Percentiles rank a stretch among this genome's conserved stretches.
These are phyloP conservation scores for Temnothorax nylanderi DNA, from an alignment of 1,140 invertebrate species.

Conservation along the genomic window DNA sequence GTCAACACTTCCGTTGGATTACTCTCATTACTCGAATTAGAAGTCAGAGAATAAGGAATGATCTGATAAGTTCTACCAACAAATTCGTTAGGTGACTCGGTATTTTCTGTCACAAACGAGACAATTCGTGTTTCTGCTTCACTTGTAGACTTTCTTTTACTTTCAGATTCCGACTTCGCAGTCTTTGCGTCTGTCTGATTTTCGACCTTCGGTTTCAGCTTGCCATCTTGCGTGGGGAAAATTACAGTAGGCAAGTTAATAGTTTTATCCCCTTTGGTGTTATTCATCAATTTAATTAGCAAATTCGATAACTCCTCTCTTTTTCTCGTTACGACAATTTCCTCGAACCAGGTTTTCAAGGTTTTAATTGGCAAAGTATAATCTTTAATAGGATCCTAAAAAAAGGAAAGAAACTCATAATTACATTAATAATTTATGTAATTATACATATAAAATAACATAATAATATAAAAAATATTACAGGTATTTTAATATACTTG, in stretches of 20 bases:
- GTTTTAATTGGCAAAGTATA: conserved; percentile 91
- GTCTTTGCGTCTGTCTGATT: conserved; percentile 64
- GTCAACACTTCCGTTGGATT: conserved; percentile 70
- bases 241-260: conserved; percentile 82
- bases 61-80: conserved; percentile 70
- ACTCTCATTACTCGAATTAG: conserved; percentile 70
- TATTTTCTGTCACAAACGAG: conserved; percentile 59
- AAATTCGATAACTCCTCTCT: conserved; percentile 92
- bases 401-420: conserved; percentile 66
- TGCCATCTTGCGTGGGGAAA: conserved; percentile 83
- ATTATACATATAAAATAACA: not conserved
- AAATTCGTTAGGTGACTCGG: conserved; percentile 56
- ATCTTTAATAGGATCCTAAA: conserved; percentile 90
- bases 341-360: conserved; percentile 92
- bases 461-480: conserved; percentile 11
- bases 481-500: conserved; percentile 77
- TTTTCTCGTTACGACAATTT: conserved; percentile 91
- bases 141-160: conserved; percentile 74
- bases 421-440: conserved; percentile 9
- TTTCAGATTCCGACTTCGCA: conserved; percentile 75
- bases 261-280: conserved; percentile 81
- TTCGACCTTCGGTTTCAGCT: conserved; percentile 80
- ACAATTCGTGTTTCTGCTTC: conserved; percentile 60
- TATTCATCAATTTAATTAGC: conserved; percentile 90
- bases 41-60: conserved; percentile 75